Percentiles rank a stretch among this genome's conserved stretches.
phyloP scores from a whole-genome alignment of 2,888 invertebrate species.

The Platypus cylindrus region DNA sequence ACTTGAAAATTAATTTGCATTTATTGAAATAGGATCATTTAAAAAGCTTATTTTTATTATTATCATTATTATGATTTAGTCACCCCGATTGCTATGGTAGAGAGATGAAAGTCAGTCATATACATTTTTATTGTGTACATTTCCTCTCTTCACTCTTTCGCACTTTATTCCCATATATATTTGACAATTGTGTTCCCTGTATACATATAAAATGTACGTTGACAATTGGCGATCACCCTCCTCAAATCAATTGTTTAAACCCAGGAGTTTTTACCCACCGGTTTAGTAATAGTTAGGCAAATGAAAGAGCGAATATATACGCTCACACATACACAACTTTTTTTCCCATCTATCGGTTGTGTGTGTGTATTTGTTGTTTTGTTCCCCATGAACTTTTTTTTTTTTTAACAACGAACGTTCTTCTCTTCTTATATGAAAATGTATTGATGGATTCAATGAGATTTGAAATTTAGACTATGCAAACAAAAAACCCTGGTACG shows the following conservation, averaged over 20 bases:
- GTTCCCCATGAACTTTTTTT: slow-evolving; percentile 19
- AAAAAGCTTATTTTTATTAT: too few relatives aligned
- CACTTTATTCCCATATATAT: slow-evolving; percentile 3
- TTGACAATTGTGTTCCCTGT: neutral
- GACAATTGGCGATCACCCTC: slow-evolving; percentile 26
- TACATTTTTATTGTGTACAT: neutral
- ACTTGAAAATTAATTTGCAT: too few relatives aligned
- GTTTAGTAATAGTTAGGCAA: slow-evolving; percentile 18
- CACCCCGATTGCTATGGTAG: too few relatives aligned
- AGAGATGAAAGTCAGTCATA: too few relatives aligned
- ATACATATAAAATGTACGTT: slow-evolving; percentile 13
- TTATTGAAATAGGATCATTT: too few relatives aligned
- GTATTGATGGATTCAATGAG: too few relatives aligned
- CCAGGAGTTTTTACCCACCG: slow-evolving; percentile 18
- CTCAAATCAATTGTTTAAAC: slow-evolving; percentile 22
- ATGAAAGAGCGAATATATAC: slow-evolving; percentile 18
- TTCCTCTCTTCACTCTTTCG: neutral
- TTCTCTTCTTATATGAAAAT: too few relatives aligned
- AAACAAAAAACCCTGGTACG: too few relatives aligned
- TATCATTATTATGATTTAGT: too few relatives aligned
- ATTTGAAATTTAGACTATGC: too few relatives aligned
- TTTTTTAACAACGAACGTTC: slow-evolving; percentile 16
- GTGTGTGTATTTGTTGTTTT: too few relatives aligned
- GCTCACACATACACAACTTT: too few relatives aligned
- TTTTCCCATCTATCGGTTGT: slow-evolving; percentile 11